These are phyloP conservation scores for Thymelicus acteon DNA, from an alignment of 2,888 invertebrate species.

Conservation along the genomic window DNA sequence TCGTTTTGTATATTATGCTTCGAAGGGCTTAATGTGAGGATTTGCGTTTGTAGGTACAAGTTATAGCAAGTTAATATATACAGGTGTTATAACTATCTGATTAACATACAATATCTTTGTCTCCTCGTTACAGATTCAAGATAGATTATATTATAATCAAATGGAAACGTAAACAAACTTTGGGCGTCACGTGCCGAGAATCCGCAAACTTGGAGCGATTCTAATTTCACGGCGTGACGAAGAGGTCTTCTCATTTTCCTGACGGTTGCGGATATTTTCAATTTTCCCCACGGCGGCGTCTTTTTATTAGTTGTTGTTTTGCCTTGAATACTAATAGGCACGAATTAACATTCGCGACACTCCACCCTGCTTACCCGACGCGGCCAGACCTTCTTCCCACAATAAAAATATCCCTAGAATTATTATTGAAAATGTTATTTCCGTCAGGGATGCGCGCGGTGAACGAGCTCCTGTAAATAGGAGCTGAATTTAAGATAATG, in stretches of 20 bases:
- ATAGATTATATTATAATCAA: constrained; percentile 73
- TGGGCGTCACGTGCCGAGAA: constrained; percentile 71
- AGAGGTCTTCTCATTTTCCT: constrained; percentile 78
- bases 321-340: constrained; percentile 78
- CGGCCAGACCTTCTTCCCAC: constrained; percentile 12
- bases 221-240: constrained; percentile 79
- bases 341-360: constrained; percentile 73
- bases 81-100: too few species aligned
- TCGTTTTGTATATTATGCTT: too few species aligned
- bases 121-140: constrained; percentile 60
- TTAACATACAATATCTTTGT: neutral
- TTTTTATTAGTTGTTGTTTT: constrained; percentile 83
- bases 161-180: constrained; percentile 79
- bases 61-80: too few species aligned
- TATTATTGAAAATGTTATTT: constrained; percentile 27
- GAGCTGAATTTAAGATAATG: too few species aligned
- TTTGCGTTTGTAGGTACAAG: too few species aligned
- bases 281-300: constrained; percentile 77
- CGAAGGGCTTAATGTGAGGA: too few species aligned
- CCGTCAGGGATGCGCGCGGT: neutral
- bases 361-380: constrained; percentile 41
- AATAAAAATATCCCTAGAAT: constrained; percentile 26
- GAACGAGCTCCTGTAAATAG: neutral
- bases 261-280: constrained; percentile 83
- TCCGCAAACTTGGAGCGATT: constrained; percentile 62